These are phyloP conservation scores for Streblospio benedicti DNA, from an alignment of 1,140 invertebrate genomes.

Conservation along the genomic window DNA sequence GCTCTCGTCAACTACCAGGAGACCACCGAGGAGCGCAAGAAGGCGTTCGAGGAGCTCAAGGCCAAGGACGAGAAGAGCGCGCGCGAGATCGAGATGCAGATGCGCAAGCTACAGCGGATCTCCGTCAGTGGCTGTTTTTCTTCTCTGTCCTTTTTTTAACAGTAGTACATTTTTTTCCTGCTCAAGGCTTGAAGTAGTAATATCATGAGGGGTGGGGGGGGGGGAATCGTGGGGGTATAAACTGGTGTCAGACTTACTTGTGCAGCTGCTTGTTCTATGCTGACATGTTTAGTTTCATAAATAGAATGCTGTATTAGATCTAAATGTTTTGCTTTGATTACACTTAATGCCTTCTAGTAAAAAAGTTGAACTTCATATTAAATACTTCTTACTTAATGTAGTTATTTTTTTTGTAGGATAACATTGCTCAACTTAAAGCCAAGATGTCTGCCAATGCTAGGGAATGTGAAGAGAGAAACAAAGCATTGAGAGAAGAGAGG, in stretches of 20 bases:
- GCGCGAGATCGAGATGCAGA: constrained; percentile 45
- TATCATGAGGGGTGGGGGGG: too few relatives aligned
- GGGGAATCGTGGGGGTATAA: neutral
- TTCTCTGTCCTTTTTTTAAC: too few relatives aligned
- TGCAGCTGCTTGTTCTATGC: too few relatives aligned
- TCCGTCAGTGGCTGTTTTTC: constrained; percentile 29
- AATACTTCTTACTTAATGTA: neutral
- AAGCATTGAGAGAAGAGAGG: constrained; percentile 3
- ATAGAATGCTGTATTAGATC: too few relatives aligned
- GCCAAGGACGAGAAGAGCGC: constrained; percentile 46
- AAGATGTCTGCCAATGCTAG: constrained; percentile 8
- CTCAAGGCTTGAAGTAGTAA: too few relatives aligned
- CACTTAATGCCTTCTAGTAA: too few relatives aligned
- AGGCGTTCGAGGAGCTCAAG: constrained; percentile 44
- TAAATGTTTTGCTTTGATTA: too few relatives aligned
- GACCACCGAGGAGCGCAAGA: constrained; percentile 44
- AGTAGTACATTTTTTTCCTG: too few relatives aligned
- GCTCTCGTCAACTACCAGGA: constrained; percentile 43
- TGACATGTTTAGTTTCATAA: too few relatives aligned
- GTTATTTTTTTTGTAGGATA: constrained; percentile 4
- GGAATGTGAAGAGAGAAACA: constrained; percentile 8
- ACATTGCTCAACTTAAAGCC: constrained; percentile 7
- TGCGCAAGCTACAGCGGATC: constrained; percentile 44
- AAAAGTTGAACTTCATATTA: too few relatives aligned
- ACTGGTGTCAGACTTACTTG: neutral